A percentile compares a stretch with the other conserved stretches of the same genome.
phyloP scores from a whole-genome alignment of 30 jellyfish, hydroid and myxozoan genomes.

The Aurelia aurita complex sp. Pacific region DNA sequence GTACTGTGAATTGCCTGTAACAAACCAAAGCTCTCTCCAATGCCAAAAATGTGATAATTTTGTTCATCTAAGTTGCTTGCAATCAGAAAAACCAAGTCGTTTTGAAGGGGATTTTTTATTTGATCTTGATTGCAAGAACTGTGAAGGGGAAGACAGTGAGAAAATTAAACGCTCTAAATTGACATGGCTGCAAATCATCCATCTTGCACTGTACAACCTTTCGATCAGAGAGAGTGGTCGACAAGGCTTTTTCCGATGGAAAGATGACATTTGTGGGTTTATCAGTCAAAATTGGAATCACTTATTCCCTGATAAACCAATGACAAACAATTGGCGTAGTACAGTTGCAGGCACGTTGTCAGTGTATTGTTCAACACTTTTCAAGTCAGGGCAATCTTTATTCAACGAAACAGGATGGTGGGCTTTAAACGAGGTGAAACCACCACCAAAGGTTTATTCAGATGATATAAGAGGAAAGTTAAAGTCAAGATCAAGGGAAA shows the following conservation, averaged over 20 bases:
- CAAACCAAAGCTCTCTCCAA: conserved; percentile 20
- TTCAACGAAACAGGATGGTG: conserved; percentile 97
- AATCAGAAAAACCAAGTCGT: conserved; percentile 34
- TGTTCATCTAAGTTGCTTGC: conserved; percentile 59
- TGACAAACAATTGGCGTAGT: conserved; percentile 92
- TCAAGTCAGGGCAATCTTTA: conserved; percentile 81
- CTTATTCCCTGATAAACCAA: conserved; percentile 76
- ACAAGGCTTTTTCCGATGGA: conserved; percentile 98
- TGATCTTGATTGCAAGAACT: conserved; percentile 41
- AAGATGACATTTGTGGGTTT: conserved; percentile 90
- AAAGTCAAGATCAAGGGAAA: conserved; percentile 30
- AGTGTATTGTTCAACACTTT: conserved; percentile 77
- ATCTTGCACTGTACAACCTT: conserved; percentile 81
- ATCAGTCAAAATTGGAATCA: conserved; percentile 80
- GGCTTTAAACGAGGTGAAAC: conserved; percentile 81
- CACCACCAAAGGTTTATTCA: conserved; percentile 62
- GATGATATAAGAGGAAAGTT: conserved; percentile 32
- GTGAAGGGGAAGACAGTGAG: conserved; percentile 61
- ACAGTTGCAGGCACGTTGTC: conserved; percentile 98
- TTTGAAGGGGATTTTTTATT: conserved; percentile 77
- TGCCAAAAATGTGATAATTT: conserved; percentile 58
- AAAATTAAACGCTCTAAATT: conserved; percentile 49
- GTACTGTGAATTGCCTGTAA: conserved; percentile 51
- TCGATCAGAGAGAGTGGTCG: conserved; percentile 87
- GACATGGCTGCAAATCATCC: conserved; percentile 91